Conservation (phyloP, 2,113 vertebrate genomes). For the Dipodomys ordii region DNA sequence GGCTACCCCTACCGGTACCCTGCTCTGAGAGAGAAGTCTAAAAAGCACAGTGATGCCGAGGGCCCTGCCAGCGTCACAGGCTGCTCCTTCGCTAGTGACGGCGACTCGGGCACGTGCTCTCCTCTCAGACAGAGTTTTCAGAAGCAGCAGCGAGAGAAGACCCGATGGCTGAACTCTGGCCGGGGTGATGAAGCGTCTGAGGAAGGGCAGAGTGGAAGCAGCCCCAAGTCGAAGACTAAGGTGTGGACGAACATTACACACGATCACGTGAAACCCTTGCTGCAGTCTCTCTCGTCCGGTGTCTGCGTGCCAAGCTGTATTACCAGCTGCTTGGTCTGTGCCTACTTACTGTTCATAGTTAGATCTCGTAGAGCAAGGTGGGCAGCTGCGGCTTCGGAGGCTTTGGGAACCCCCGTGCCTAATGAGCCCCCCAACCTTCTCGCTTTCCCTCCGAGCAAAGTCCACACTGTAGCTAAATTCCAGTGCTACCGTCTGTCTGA, state of each 20-base stretch:
- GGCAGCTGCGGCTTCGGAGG: constrained; percentile 92
- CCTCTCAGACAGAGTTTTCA: constrained; percentile 99
- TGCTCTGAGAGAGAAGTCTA: constrained; percentile 96
- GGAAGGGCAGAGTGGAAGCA: constrained; percentile 96
- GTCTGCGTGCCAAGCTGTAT: constrained; percentile 99
- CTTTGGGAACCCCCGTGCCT: constrained; percentile 85
- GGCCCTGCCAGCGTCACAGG: constrained; percentile 93
- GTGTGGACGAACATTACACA: constrained; percentile 99
- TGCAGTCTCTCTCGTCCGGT: constrained; percentile 99
- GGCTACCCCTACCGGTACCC: constrained; percentile 98
- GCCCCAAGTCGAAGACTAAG: constrained; percentile 99
- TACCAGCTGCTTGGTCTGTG: constrained; percentile 99
- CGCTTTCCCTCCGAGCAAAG: constrained; percentile 50
- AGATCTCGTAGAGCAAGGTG: constrained; percentile 93
- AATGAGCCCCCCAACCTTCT: constrained; percentile 47
- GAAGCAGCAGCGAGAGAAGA: constrained; percentile 99
- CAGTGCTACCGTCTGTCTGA: constrained; percentile 70
- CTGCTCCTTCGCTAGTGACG: constrained; percentile 95
- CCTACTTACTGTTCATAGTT: constrained; percentile 99
- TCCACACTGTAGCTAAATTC: constrained; percentile 9
- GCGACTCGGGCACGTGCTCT: constrained; percentile 96
- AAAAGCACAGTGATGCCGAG: constrained; percentile 98
- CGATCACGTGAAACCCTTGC: constrained; percentile 99
- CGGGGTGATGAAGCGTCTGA: constrained; percentile 94
- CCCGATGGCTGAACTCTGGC: constrained; percentile 96